Evolutionary conservation across 2,113 vertebrate genomes (phyloP), one percentile per base, ranked within the genome.

Genomic region (Cynopterus brachyotis): DNA sequence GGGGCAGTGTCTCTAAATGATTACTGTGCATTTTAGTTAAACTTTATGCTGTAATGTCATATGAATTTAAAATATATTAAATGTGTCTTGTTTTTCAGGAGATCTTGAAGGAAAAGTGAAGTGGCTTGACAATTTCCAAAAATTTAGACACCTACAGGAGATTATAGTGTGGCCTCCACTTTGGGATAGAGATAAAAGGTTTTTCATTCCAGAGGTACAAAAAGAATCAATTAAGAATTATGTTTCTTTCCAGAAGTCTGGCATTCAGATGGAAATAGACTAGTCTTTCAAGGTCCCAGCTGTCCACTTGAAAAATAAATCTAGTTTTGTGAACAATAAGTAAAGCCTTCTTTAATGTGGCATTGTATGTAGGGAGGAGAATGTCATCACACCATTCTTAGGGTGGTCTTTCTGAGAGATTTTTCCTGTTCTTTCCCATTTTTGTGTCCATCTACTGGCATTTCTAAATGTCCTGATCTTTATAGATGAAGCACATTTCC

Each of bases 71-170:
- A 84, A 57, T 62, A 22, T 76, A 76, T 89, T 55, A 24, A 19
- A 6, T 79, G 22, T 95, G 72, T 96, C 72, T 97, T 93, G 22
- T 91, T 92, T 96, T 98, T 87, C 95, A 99, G 99, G 99, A 95
- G 99, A 99, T 97, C 99, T 99, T 90, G 99, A 99, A 98, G 99
- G 99, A 57, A 99, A 99, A 98, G 99, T 99, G 72, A 99, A 99
- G 95, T 99, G 99, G 99, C 90, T 99, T 97, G 99, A 99, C 94
- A 99, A 99, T 98, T 99, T 99, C 96, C 99, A 99, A 98, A 99
- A 99, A 96, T 98, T 99, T 95, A 99, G 99, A 87, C 99, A 99
- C 97, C 97, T 99, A 83, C 99, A 99, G 88, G 99, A 99, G 90
- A 98, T 99, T 60, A 98, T 99, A 97, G 98, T 99, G 96, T 99